Conservation (phyloP, 2,113 vertebrate species). For the Triplophysa tibetana region DNA sequence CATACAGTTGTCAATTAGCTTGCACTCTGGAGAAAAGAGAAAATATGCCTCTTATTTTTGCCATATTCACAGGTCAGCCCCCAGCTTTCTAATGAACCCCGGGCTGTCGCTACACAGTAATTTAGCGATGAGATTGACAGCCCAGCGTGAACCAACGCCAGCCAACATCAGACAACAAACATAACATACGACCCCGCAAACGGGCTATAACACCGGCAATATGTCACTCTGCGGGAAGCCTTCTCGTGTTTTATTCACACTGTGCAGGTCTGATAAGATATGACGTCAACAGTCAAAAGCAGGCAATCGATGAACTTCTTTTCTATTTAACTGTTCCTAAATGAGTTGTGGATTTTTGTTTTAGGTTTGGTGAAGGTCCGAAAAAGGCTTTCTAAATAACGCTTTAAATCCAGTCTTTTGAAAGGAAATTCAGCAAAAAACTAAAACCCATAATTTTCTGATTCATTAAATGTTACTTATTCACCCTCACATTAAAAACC, state of each 20-base stretch:
- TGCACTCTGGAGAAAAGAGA: slow-evolving; percentile 18
- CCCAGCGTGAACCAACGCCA: slow-evolving; percentile 2
- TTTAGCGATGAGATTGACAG: slow-evolving; percentile 25
- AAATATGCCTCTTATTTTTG: slow-evolving; percentile 30
- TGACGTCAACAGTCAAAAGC: slow-evolving; percentile 13
- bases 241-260: slow-evolving; percentile 40
- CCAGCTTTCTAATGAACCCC: background rate
- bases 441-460: too few relatives aligned
- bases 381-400: background rate
- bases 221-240: slow-evolving; percentile 36
- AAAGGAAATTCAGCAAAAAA: too few relatives aligned
- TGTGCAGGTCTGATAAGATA: slow-evolving; percentile 24
- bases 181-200: slow-evolving; percentile 41
- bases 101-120: slow-evolving; percentile 16
- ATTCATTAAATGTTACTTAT: too few relatives aligned
- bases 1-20: slow-evolving; percentile 41
- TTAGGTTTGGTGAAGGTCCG: too few relatives aligned
- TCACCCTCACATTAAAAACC: too few relatives aligned
- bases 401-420: background rate
- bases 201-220: slow-evolving; percentile 32
- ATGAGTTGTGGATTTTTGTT: background rate
- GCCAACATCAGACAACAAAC: slow-evolving; percentile 36
- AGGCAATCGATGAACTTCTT: background rate
- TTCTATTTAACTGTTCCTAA: background rate
- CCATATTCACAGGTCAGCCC: slow-evolving; percentile 24